Conservation (phyloP, 35 echinoderm and acorn worm genomes). For the Hemicentrotus pulcherrimus region DNA sequence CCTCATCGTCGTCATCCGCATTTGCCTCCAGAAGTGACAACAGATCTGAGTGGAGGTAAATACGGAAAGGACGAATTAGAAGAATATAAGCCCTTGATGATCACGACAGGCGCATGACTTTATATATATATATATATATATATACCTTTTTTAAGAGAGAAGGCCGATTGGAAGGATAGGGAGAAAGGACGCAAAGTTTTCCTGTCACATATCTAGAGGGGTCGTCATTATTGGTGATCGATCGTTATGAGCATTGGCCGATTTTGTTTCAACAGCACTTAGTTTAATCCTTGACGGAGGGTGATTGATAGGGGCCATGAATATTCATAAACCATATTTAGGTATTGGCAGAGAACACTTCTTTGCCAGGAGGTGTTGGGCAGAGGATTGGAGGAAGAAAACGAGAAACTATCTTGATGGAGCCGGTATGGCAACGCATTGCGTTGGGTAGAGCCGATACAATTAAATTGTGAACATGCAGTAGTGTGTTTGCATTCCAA, state of each 20-base stretch:
- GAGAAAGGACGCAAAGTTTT: neutral
- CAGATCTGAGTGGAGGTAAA: neutral
- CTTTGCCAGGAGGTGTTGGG: no score
- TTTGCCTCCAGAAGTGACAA: neutral
- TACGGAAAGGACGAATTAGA: conserved; percentile 10
- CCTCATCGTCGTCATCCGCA: neutral
- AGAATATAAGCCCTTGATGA: neutral
- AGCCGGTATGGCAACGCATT: no score
- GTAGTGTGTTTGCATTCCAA: no score
- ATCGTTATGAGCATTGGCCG: neutral
- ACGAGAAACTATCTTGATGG: no score
- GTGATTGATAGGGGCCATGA: neutral
- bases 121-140: neutral
- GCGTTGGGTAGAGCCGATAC: no score
- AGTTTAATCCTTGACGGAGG: neutral
- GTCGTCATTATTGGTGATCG: neutral
- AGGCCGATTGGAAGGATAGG: neutral
- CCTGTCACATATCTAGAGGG: neutral
- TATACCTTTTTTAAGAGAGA: neutral
- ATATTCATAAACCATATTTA: neutral
- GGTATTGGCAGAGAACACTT: no score
- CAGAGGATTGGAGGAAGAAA: no score
- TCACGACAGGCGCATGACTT: neutral
- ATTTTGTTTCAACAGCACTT: neutral
- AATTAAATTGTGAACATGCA: no score